Evolutionary conservation across 2,888 invertebrate species (phyloP), one percentile per base, ranked within the genome.

Genomic region (Acronicta alni): DNA sequence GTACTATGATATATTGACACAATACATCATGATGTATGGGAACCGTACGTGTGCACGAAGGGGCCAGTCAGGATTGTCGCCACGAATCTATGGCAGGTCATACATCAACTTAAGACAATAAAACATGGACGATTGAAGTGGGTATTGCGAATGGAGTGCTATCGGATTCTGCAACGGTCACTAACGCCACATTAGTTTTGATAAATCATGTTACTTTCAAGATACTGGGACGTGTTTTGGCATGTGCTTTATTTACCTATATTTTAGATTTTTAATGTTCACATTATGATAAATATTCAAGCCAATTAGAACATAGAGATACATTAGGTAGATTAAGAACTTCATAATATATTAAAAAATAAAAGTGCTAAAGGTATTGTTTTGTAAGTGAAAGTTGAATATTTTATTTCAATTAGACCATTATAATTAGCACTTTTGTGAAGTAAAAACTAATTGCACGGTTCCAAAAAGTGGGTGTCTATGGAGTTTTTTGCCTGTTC

Each of bases 51-150:
- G 74, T 53, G 54, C 46, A 66, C 58, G 65, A 75, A 65, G 37
- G 60, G 60, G 47, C 60, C 56, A 70, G 61, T 56, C 76, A 69
- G 77, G 76, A 76, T 65, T 69, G 72, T 76, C 72, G 52, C 66
- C 56, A 47, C 60, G 57, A 47, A 58, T 37, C 60, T 52, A 47
- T 66, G 77, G 59, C 75, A 65, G 72, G 51, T 59, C 77, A 68
- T 76, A 65, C 61, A 77, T 76, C 77, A 76, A 72, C 58, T 67
- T 72, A 69, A 72, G 75, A 75, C 75, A 76, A 72, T 77, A 76
- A 76, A 75, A 74, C 77, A 75, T 59, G 49, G 60, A 59, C 57
- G 62, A 44, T 46, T 26, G 65, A 67, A 67, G 64, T 70, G 64
- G 65, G 61, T 70, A 70, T 70, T 67, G 73, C 59, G 60, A 65